Conservation (phyloP, 2,113 vertebrate genomes). For the Casuarius casuarius region DNA sequence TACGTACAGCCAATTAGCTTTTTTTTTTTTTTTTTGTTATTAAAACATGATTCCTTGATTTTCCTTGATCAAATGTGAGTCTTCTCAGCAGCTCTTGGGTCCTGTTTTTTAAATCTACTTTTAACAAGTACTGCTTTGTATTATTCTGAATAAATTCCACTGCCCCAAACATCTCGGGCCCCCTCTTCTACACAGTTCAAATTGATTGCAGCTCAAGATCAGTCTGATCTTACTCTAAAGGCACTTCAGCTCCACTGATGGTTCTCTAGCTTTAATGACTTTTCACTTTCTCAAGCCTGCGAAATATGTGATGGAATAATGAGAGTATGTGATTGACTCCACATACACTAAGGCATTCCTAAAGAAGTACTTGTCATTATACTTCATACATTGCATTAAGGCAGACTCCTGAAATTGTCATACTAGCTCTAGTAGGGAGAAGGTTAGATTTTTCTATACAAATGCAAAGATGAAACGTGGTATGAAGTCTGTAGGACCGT, state of each 20-base stretch:
- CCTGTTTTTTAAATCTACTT: not conserved
- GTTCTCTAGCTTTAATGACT: not conserved
- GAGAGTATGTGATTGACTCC: not conserved
- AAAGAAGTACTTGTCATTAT: not conserved
- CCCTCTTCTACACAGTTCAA: not conserved
- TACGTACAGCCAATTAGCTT: not conserved
- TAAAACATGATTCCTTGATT: not conserved
- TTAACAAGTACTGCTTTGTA: not conserved
- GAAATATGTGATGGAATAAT: not conserved
- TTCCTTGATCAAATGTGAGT: not conserved
- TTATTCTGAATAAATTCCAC: not conserved
- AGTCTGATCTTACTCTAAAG: not conserved
- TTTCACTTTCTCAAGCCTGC: not conserved
- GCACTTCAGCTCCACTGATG: not conserved
- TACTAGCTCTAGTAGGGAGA: not conserved
- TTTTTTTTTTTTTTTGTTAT: not conserved
- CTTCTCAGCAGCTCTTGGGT: not conserved
- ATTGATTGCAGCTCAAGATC: not conserved
- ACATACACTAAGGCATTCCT: not conserved
- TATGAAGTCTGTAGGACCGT: not conserved
- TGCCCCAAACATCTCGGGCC: not conserved
- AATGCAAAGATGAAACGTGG: not conserved
- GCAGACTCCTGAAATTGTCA: not conserved
- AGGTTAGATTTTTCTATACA: not conserved
- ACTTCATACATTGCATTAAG: too few relatives aligned